Evolutionary conservation across 2,113 vertebrate genomes (phyloP), one percentile per base, ranked within the genome.

Genomic region (Chauna torquata): DNA sequence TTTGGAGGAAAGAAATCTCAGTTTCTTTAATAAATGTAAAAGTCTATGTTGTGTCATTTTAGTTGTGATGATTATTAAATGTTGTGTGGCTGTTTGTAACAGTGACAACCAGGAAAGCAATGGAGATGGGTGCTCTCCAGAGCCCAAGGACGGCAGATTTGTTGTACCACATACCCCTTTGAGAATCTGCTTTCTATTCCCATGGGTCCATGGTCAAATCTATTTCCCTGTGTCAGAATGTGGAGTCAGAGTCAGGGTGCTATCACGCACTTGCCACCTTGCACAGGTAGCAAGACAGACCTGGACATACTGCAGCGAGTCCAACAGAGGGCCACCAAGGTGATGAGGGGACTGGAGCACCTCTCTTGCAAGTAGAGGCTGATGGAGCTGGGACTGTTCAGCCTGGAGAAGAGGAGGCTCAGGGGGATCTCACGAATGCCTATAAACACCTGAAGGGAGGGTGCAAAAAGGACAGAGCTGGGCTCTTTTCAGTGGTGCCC

Each of bases 101-200:
- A 42, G 42, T 36, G 72, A 22, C 20, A 77, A 79, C 12, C 28
- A 62, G 45, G 16, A 87, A 4, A 15, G 22, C 0, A 4, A 20
- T n/a, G 15, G 47, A 78, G 18, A 49, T 68, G 2, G 14, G 14
- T 22, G 12, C 18, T 78, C 40, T 38, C 4, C 7, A 17, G 59
- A 76, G 22, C 9, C 12, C 55, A 71, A 44, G 71, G 12, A 11
- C 14, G 9, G 19, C 22, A 81, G 34, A 28, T 66, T 36, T 38
- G 9, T 82, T 64, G 42, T 22, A 10, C 6, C 1, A 0, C 52
- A 16, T 11, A 42, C 2, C 4, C 3, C 57, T 68, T 61, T 20
- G 45, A 30, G 40, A 76, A 82, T 40, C 25, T 82, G 55, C 8
- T 85, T 87, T 79, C 44, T 59, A 14, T 38, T 64, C 14, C 52